Conservation (phyloP, 2,888 invertebrate genomes). For the Alcis repandata region DNA sequence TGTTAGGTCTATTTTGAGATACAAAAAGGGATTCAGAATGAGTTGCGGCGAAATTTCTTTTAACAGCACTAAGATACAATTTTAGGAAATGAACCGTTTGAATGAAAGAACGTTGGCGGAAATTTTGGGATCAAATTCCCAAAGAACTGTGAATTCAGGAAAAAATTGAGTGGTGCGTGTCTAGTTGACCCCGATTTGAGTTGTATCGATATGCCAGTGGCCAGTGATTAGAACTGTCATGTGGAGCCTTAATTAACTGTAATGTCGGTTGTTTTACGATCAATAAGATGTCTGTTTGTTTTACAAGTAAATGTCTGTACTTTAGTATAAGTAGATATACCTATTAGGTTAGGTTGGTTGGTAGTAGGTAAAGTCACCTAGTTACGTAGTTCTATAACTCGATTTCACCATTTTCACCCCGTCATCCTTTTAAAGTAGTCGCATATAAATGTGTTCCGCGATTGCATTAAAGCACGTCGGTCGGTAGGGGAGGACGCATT, state of each 20-base stretch:
- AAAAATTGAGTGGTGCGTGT: too few species aligned
- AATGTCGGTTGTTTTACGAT: too few species aligned
- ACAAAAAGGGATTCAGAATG: conserved; percentile 10
- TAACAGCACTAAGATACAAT: neutral
- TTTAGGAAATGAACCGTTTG: neutral
- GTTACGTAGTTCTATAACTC: conserved; percentile 17
- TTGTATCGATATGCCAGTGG: too few species aligned
- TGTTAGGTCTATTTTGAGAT: conserved; percentile 21
- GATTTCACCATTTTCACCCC: conserved; percentile 10
- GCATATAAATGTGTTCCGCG: conserved; percentile 66
- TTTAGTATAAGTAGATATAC: too few species aligned
- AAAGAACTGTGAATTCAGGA: too few species aligned
- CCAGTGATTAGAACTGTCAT: too few species aligned
- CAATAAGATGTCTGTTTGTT: too few species aligned
- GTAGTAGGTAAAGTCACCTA: too few species aligned
- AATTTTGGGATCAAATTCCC: neutral
- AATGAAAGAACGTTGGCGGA: neutral
- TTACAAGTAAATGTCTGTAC: too few species aligned
- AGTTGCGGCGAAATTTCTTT: neutral
- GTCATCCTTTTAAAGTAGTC: conserved; percentile 38
- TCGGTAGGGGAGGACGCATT: conserved; percentile 67
- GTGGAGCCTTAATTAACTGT: too few species aligned
- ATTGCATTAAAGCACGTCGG: conserved; percentile 64
- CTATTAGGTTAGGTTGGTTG: too few species aligned
- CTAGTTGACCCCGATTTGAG: too few species aligned